These are phyloP conservation scores for Camarhynchus parvulus DNA, from an alignment of 2,113 vertebrate species.

Conservation along the genomic window DNA sequence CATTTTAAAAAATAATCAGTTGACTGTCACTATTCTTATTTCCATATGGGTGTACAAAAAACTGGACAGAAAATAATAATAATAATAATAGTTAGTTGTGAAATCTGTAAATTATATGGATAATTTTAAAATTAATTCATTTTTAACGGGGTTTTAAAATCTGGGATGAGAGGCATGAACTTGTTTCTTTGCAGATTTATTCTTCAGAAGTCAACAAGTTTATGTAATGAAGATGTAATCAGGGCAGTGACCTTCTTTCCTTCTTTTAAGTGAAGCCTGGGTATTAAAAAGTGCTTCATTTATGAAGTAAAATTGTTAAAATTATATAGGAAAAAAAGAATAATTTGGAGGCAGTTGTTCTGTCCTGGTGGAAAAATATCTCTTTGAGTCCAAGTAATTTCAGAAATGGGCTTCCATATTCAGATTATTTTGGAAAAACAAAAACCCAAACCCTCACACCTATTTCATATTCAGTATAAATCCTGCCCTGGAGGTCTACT, in stretches of 20 bases:
- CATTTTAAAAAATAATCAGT: neutral
- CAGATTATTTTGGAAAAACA: neutral
- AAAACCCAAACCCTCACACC: neutral
- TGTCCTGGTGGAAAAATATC: neutral
- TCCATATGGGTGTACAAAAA: neutral
- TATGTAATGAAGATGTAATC: neutral
- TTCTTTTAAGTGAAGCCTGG: neutral
- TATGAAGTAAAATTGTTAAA: neutral
- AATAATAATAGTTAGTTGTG: neutral
- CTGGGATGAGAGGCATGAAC: neutral
- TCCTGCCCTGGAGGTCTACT: conserved; percentile 2
- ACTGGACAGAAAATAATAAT: neutral
- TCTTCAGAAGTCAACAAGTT: neutral
- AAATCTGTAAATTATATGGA: neutral
- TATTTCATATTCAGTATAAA: conserved; percentile 46
- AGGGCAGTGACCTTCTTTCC: neutral
- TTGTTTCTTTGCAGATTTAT: neutral
- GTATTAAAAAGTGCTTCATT: neutral
- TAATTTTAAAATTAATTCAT: neutral
- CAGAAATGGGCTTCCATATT: neutral
- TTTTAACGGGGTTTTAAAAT: neutral
- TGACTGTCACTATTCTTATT: neutral
- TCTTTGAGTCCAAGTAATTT: neutral
- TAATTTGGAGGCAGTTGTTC: neutral
- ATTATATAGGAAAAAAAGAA: neutral